Conservation (phyloP, 1,140 invertebrate genomes). For the Catajapyx aquilonaris region DNA sequence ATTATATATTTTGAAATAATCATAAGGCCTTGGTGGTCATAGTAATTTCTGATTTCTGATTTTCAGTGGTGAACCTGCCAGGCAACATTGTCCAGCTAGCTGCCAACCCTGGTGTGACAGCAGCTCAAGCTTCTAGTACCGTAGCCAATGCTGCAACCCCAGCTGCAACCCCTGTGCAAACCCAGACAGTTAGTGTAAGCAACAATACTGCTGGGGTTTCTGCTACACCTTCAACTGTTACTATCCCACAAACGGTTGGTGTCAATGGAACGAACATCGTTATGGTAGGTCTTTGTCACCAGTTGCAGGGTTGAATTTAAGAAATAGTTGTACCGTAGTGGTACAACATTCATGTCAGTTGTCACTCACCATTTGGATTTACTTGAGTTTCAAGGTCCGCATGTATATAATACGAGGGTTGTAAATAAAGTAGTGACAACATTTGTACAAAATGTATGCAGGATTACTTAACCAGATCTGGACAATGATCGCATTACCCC, state of each 20-base stretch:
- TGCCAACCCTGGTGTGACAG: too few species aligned
- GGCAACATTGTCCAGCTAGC: slow-evolving; percentile 43
- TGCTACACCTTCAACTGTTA: slow-evolving; percentile 28
- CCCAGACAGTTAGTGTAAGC: slow-evolving; percentile 23
- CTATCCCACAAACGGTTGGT: slow-evolving; percentile 18
- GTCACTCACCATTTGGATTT: too few species aligned
- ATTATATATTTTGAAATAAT: slow-evolving; percentile 5
- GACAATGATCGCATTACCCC: too few species aligned
- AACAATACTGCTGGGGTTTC: slow-evolving; percentile 14
- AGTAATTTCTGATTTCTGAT: slow-evolving; percentile 6
- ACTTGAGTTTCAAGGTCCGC: too few species aligned
- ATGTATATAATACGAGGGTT: too few species aligned
- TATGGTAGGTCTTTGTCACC: slow-evolving; percentile 25
- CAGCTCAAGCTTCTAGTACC: slow-evolving; percentile 18
- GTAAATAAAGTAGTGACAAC: too few species aligned
- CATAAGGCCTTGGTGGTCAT: slow-evolving; percentile 5
- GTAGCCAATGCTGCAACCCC: slow-evolving; percentile 15
- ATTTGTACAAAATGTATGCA: too few species aligned
- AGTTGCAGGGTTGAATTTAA: too few species aligned
- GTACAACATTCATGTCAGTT: too few species aligned
- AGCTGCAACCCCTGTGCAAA: slow-evolving; percentile 18
- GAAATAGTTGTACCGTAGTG: too few species aligned
- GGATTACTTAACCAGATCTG: too few species aligned
- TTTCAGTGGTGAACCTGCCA: slow-evolving; percentile 45
- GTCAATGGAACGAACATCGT: slow-evolving; percentile 41